These are phyloP conservation scores for Diaphora mendica DNA, from an alignment of 2,888 invertebrate species.

Conservation along the genomic window DNA sequence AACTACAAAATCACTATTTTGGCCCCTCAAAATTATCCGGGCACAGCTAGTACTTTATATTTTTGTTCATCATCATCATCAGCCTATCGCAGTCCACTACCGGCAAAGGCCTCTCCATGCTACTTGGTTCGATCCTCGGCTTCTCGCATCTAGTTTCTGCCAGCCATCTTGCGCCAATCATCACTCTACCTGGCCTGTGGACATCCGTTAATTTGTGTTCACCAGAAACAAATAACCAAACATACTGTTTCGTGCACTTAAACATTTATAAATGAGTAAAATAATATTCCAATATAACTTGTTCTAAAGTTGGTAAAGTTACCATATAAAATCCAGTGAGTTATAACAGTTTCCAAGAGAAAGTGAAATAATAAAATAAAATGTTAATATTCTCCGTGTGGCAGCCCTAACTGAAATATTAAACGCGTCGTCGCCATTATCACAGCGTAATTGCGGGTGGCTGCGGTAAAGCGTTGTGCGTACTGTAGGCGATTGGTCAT, in stretches of 20 bases:
- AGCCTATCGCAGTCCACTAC: no score
- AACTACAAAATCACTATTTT: no score
- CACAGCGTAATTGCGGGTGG: conserved; percentile 70
- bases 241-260: not conserved
- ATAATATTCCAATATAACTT: not conserved
- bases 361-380: conserved; percentile 5
- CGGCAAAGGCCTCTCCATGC: no score
- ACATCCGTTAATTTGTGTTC: not conserved
- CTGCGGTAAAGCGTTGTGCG: conserved; percentile 32
- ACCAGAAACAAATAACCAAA: not conserved
- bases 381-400: conserved; percentile 25
- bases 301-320: not conserved
- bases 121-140: no score
- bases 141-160: no score
- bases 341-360: not conserved
- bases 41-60: no score
- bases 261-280: not conserved
- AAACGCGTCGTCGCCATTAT: conserved; percentile 75
- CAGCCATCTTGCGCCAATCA: no score
- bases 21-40: no score
- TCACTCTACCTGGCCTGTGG: no score
- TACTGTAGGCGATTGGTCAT: conserved; percentile 41
- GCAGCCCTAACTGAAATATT: conserved; percentile 73
- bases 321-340: not conserved
- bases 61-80: no score